A percentile compares a stretch with the other conserved stretches of the same genome.
Evolutionary conservation across 2,113 vertebrate genomes (phyloP).

Genomic region (Psittacula cyanocephala): DNA sequence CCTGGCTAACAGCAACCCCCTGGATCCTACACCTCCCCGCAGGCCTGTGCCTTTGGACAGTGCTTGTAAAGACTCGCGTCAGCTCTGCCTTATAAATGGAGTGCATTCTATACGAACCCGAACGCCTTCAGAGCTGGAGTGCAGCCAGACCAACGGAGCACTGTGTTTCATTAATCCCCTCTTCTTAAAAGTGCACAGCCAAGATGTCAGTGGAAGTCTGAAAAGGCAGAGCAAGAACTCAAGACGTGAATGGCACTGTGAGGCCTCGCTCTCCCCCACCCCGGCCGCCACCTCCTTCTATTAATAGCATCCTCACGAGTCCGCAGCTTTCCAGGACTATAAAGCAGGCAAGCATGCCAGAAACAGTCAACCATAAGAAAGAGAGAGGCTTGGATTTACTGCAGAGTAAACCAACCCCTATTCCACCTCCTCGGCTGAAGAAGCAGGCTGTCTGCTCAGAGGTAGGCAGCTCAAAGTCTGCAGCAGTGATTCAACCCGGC

Average conservation of each 20-base stretch:
- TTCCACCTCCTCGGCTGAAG: slow-evolving; percentile 80
- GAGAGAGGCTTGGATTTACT: slow-evolving; percentile 66
- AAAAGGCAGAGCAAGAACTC: slow-evolving; percentile 59
- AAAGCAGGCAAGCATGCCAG: slow-evolving; percentile 80
- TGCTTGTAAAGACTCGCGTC: slow-evolving; percentile 71
- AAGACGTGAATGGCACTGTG: slow-evolving; percentile 69
- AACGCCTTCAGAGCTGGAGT: slow-evolving; percentile 79
- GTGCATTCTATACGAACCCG: slow-evolving; percentile 83
- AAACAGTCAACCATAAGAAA: slow-evolving; percentile 71
- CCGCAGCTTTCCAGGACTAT: slow-evolving; percentile 73
- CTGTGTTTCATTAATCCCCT: slow-evolving; percentile 93
- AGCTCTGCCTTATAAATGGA: slow-evolving; percentile 81
- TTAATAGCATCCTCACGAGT: slow-evolving; percentile 75
- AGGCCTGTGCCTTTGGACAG: slow-evolving; percentile 72
- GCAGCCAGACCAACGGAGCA: slow-evolving; percentile 82
- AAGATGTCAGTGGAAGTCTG: slow-evolving; percentile 71
- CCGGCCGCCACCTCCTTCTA: slow-evolving; percentile 80
- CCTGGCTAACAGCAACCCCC: slow-evolving; percentile 76
- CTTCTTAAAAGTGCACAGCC: slow-evolving; percentile 88
- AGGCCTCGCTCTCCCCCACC: slow-evolving; percentile 79
- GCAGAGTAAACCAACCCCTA: slow-evolving; percentile 70
- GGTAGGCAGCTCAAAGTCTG: background rate
- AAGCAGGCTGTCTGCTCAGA: slow-evolving; percentile 78
- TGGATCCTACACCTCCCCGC: slow-evolving; percentile 69
- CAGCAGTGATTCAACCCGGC: background rate